A percentile compares a stretch with the other conserved stretches of the same genome.
These are phyloP conservation scores for Aspiorhynchus laticeps DNA, from an alignment of 2,113 vertebrate species.

Conservation along the genomic window DNA sequence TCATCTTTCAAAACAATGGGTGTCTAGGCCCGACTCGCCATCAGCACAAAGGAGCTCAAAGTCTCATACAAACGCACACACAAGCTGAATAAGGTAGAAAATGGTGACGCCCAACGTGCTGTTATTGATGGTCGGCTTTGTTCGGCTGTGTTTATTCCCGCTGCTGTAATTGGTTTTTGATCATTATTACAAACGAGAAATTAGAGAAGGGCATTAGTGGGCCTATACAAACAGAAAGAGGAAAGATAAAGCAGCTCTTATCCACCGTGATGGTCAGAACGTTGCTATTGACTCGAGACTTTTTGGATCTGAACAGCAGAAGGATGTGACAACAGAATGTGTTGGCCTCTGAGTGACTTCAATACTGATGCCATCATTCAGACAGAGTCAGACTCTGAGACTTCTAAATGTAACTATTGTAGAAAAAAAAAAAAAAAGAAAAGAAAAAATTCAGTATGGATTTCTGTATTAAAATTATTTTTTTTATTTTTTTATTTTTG, in stretches of 20 bases:
- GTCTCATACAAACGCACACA: not conserved
- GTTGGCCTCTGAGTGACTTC: conserved; percentile 31
- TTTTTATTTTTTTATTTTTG: not conserved
- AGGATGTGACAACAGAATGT: conserved; percentile 20
- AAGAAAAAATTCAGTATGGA: not conserved
- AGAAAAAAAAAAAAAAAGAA: not conserved
- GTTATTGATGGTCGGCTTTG: conserved; percentile 58
- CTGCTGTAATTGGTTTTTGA: conserved; percentile 58
- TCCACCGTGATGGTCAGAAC: conserved; percentile 19
- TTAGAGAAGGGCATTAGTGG: conserved; percentile 55
- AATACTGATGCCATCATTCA: conserved; percentile 48
- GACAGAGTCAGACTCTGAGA: not conserved
- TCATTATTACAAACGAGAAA: conserved; percentile 60
- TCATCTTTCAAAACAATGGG: conserved; percentile 48
- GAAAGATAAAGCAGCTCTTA: not conserved
- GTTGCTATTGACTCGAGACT: not conserved
- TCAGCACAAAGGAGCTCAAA: conserved; percentile 22
- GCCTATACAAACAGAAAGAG: conserved; percentile 33
- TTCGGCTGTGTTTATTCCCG: conserved; percentile 50
- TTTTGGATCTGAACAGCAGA: conserved; percentile 20
- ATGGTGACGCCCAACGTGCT: conserved; percentile 2
- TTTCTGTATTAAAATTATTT: not conserved
- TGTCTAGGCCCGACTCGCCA: conserved; percentile 23
- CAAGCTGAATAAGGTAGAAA: conserved; percentile 9
- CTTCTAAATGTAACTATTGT: not conserved